A percentile compares a stretch with the other conserved stretches of the same genome.
phyloP scores from a whole-genome alignment of 37 sponge, comb jelly and placozoan species.

The Aphrocallistes beatrix region DNA sequence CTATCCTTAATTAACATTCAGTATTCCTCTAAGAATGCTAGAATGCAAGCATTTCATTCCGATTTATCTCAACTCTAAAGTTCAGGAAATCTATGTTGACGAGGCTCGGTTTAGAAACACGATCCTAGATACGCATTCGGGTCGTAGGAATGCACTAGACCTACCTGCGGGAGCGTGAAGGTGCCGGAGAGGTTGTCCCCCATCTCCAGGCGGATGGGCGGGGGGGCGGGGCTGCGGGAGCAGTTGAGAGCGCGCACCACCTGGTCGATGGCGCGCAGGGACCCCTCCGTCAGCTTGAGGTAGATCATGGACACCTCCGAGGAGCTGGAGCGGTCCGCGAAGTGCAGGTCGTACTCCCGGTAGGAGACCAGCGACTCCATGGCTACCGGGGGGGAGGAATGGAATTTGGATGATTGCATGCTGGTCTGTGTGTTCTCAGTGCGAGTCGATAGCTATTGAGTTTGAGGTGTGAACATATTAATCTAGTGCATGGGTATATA shows the following conservation, averaged over 20 bases:
- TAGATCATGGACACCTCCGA: background rate
- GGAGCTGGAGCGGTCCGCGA: background rate
- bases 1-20: too few relatives aligned
- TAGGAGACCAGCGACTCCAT: background rate
- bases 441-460: too few relatives aligned
- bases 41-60: too few relatives aligned
- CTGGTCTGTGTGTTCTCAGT: background rate
- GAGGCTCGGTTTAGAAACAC: too few relatives aligned
- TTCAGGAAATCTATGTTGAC: too few relatives aligned
- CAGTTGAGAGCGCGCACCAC: background rate
- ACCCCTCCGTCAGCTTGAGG: background rate
- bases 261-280: background rate
- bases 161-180: background rate
- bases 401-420: background rate
- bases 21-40: too few relatives aligned
- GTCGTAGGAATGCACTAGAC: too few relatives aligned
- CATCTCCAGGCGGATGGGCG: background rate
- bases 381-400: background rate
- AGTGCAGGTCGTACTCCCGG: background rate
- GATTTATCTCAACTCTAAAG: too few relatives aligned
- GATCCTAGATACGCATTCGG: too few relatives aligned
- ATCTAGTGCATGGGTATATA: too few relatives aligned
- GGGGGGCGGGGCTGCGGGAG: background rate
- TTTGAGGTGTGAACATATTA: too few relatives aligned
- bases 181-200: background rate